Conservation (phyloP, 1,140 invertebrate genomes). For the Ptiloglossa arizonensis region DNA sequence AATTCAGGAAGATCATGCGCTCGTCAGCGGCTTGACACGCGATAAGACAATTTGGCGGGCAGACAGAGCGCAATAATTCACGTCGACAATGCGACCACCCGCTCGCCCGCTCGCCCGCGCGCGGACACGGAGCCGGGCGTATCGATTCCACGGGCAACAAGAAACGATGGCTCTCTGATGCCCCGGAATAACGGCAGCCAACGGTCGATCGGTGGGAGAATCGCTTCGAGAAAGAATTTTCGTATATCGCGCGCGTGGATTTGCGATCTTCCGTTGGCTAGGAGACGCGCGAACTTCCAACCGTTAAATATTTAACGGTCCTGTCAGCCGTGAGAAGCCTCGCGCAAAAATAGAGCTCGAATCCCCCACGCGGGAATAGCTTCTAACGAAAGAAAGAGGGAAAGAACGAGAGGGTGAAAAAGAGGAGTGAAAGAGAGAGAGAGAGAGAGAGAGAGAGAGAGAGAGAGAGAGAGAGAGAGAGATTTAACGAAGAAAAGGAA, state of each 20-base stretch:
- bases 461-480: too few relatives aligned
- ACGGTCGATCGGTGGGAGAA: slow-evolving; percentile 33
- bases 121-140: background rate
- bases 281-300: slow-evolving; percentile 24
- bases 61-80: slow-evolving; percentile 60
- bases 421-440: background rate
- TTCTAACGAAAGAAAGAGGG: slow-evolving; percentile 52
- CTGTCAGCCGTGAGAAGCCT: slow-evolving; percentile 63
- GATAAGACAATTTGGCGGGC: slow-evolving; percentile 63
- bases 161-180: slow-evolving; percentile 38
- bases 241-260: slow-evolving; percentile 40
- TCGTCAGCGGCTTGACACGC: slow-evolving; percentile 54
- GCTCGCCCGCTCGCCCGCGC: too few relatives aligned
- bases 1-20: slow-evolving; percentile 43
- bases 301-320: slow-evolving; percentile 71
- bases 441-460: too few relatives aligned
- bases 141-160: slow-evolving; percentile 53
- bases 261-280: slow-evolving; percentile 35
- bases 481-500: too few relatives aligned
- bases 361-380: slow-evolving; percentile 23
- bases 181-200: slow-evolving; percentile 36
- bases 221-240: slow-evolving; percentile 45
- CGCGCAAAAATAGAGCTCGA: slow-evolving; percentile 36
- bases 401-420: background rate
- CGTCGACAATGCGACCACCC: slow-evolving; percentile 44